A percentile compares a stretch with the other conserved stretches of the same genome.
phyloP scores from a whole-genome alignment of 2,888 invertebrate genomes.

The Diplazon laetatorius region DNA sequence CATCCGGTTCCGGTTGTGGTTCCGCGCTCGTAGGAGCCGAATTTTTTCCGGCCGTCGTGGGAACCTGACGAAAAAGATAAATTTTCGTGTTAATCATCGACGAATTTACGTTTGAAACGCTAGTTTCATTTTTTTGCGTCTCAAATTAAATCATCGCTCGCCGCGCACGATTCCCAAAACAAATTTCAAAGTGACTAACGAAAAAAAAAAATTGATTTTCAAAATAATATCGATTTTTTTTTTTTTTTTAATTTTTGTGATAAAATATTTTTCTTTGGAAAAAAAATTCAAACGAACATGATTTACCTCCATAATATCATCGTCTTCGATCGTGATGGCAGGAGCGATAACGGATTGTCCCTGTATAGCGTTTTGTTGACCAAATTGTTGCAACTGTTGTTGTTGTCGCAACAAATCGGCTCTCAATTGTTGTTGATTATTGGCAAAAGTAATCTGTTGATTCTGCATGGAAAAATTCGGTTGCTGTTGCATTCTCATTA shows the following conservation, averaged over 20 bases:
- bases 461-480: slow-evolving; percentile 36
- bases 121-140: not conserved
- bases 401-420: slow-evolving; percentile 8
- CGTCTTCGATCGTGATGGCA: slow-evolving; percentile 50
- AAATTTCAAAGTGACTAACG: too few relatives aligned
- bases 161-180: too few relatives aligned
- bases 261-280: too few relatives aligned
- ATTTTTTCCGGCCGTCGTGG: slow-evolving; percentile 55
- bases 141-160: not conserved
- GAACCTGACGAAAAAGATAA: slow-evolving; percentile 45
- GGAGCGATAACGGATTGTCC: slow-evolving; percentile 18
- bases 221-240: too few relatives aligned
- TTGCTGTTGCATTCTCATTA: slow-evolving; percentile 54
- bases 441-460: slow-evolving; percentile 53
- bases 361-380: slow-evolving; percentile 1
- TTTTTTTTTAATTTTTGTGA: too few relatives aligned
- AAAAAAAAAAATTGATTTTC: too few relatives aligned
- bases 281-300: too few relatives aligned
- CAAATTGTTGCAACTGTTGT: slow-evolving; percentile 2
- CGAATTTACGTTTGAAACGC: not conserved
- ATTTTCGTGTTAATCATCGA: not conserved
- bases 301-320: slow-evolving; percentile 64
- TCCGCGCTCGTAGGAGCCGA: too few relatives aligned
- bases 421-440: slow-evolving; percentile 32
- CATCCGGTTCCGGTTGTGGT: slow-evolving; percentile 46